Base-by-base conservation (phyloP, 1,140 invertebrate genomes). In the Scaptodrosophila lebanonensis region DNA sequence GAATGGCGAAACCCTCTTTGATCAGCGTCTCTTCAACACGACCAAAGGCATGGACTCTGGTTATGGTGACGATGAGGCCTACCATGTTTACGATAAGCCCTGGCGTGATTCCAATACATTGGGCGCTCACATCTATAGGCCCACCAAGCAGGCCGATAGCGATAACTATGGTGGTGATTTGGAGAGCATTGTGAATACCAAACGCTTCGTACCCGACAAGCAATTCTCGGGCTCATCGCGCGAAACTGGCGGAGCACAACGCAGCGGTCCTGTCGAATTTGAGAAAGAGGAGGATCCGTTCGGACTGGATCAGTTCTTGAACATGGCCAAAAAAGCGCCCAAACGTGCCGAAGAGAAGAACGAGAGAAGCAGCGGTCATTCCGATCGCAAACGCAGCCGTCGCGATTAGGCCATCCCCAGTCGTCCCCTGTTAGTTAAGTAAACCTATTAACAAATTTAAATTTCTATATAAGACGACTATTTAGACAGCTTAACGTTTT, bases 71-170 rank as follows among this genome's bases (percentile, higher is more conserved):
- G 98, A 99, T 73, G 98, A 99, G 76, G 94, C 94, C 0, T 99
- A 99, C 87, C 97, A 95, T 88, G 97, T 99, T 0, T 99, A 99
- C 87, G 97, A 99, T 86, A 97, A 98, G 87, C 94, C 95, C 0
- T 97, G 95, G 95, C 91, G 95, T 44, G 93, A 95, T 70, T 89
- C 93, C 12, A 93, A 93, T 58, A 92, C 92, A 0, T 89, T 99
- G 48, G 95, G 93, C 0, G 91, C 93, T 11, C 94, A 95, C 86
- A 93, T 99, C 60, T 99, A 99, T 88, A 88, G 97, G 42, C 98
- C 98, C 0, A 92, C 92, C 27, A 93, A 95, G 77, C 95, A 95
- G 86, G 88, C 95, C 0, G 97, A 98, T 84, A 94, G 94, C 73
- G 97, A 98, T 60, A 91, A 93, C 30, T 98, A 98, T 87, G 96